Evolutionary conservation across 1,140 invertebrate genomes (phyloP).

Genomic region (Condylostylus longicornis): DNA sequence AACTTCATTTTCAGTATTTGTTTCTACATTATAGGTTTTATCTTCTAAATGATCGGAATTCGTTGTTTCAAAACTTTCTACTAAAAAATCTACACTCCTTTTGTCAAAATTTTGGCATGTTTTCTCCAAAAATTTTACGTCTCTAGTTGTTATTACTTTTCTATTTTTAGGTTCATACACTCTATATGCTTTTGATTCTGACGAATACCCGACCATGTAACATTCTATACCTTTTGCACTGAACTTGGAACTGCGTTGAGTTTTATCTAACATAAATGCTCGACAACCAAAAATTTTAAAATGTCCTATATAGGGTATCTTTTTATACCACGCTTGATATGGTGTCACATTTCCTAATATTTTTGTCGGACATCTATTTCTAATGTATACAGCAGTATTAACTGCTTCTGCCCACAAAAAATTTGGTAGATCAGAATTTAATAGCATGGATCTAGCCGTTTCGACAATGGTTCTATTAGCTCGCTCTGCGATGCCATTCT

Average conservation of each 20-base stretch:
- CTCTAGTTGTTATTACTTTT: slow-evolving; percentile 14
- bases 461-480: slow-evolving; percentile 30
- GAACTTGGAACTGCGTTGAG: slow-evolving; percentile 11
- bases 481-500: slow-evolving; percentile 17
- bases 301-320: slow-evolving; percentile 14
- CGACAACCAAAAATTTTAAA: slow-evolving; percentile 18
- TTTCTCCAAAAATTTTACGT: slow-evolving; percentile 2
- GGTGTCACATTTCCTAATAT: slow-evolving; percentile 16
- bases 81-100: no score
- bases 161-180: slow-evolving; percentile 16
- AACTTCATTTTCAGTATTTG: no score
- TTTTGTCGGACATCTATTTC: slow-evolving; percentile 26
- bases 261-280: slow-evolving; percentile 14
- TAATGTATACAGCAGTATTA: slow-evolving; percentile 24
- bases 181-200: slow-evolving; percentile 16
- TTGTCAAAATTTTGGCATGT: background rate
- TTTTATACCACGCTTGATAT: slow-evolving; percentile 19
- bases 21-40: no score
- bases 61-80: background rate
- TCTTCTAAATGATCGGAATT: background rate
- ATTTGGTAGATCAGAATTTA: slow-evolving; percentile 17
- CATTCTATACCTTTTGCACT: slow-evolving; percentile 10
- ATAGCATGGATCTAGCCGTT: slow-evolving; percentile 22
- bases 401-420: slow-evolving; percentile 32
- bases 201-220: slow-evolving; percentile 15